phyloP scores from a whole-genome alignment of 2,888 invertebrate species.

The Phortica magna region DNA sequence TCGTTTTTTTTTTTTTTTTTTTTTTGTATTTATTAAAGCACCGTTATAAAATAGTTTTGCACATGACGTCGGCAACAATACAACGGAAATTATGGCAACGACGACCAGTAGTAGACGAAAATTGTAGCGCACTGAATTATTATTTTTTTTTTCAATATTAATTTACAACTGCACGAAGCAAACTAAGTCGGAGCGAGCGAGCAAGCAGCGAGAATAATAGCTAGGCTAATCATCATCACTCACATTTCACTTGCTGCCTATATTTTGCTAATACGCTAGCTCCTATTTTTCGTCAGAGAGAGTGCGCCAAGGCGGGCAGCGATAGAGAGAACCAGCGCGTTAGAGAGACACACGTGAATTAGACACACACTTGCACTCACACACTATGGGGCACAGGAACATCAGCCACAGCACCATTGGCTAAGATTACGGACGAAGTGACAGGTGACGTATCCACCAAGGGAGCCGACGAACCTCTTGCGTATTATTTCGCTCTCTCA shows the following conservation, averaged over 20 bases:
- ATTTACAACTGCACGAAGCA: constrained; percentile 11
- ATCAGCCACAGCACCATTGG: not conserved
- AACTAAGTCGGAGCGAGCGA: not conserved
- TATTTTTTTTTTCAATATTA: not conserved
- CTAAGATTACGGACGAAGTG: not conserved
- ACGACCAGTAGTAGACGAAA: not conserved
- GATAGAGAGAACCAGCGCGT: not conserved
- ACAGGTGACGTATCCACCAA: not conserved
- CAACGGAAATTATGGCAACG: not conserved
- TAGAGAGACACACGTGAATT: constrained; percentile 17
- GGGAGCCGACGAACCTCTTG: constrained; percentile 14
- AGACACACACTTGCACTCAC: constrained; percentile 9
- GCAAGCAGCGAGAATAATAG: not conserved
- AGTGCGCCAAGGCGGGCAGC: constrained; percentile 3
- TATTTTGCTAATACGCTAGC: constrained; percentile 21
- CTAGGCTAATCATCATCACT: constrained; percentile 20
- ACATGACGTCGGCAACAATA: constrained; percentile 6
- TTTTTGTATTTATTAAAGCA: constrained; percentile 15
- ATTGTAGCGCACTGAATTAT: not conserved
- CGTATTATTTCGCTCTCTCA: not conserved
- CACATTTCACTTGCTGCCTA: constrained; percentile 28
- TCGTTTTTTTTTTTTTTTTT: constrained; percentile 42
- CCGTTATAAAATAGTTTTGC: constrained; percentile 5
- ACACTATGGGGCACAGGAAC: not conserved
- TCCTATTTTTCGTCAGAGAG: constrained; percentile 25